Evolutionary conservation across 2,113 vertebrate genomes (phyloP).

Genomic region (Takifugu bimaculatus): DNA sequence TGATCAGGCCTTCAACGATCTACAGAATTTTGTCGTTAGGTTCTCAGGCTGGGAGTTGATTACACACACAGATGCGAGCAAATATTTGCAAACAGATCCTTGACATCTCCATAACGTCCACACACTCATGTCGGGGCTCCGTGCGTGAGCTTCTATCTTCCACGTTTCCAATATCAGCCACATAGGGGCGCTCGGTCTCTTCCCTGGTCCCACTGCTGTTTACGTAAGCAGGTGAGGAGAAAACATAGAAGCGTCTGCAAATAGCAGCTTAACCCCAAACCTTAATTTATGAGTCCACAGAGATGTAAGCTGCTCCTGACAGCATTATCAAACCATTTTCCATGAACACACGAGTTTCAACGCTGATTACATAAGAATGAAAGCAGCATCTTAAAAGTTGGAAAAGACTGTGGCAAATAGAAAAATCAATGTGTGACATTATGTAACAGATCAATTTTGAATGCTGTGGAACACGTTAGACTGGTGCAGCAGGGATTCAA

Average conservation of each 20-base stretch:
- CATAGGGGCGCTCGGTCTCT: conserved; percentile 36
- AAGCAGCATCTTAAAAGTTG: not conserved
- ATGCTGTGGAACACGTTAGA: not conserved
- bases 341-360: not conserved
- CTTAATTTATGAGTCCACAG: conserved; percentile 5
- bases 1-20: no score
- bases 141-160: no score
- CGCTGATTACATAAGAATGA: not conserved
- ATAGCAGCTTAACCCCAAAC: conserved; percentile 34
- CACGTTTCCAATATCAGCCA: conserved; percentile 13
- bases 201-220: not conserved
- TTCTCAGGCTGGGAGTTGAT: no score
- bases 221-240: conserved; percentile 36
- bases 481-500: conserved; percentile 2
- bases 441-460: no score
- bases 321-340: not conserved
- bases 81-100: no score
- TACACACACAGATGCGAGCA: not conserved
- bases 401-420: not conserved
- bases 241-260: conserved; percentile 29
- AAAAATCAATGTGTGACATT: not conserved
- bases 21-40: no score
- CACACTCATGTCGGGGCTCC: no score
- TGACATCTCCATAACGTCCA: no score
- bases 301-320: not conserved